A percentile compares a stretch with the other conserved stretches of the same genome.
Conservation (phyloP, 2,888 invertebrate species). For the Pilophorus perplexus region DNA sequence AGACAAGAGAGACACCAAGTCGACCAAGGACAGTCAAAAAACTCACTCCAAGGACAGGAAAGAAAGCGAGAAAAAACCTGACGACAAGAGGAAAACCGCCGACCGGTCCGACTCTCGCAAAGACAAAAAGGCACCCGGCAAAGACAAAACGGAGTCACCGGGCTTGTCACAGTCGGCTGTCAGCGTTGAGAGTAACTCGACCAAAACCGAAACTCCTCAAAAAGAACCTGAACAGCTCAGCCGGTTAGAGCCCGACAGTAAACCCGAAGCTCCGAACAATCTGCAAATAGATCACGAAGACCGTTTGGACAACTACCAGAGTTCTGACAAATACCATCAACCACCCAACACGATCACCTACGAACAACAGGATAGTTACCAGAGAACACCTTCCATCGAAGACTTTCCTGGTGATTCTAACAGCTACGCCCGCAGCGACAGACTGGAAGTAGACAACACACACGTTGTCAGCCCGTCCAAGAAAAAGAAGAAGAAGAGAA, state of each 20-base stretch:
- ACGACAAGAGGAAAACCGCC: background rate
- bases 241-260: too few relatives aligned
- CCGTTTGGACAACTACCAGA: too few relatives aligned
- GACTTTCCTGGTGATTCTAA: too few relatives aligned
- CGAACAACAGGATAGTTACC: too few relatives aligned
- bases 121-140: background rate
- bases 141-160: too few relatives aligned
- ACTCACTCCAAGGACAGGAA: background rate
- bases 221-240: background rate
- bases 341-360: too few relatives aligned
- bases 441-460: too few relatives aligned
- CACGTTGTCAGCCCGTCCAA: background rate
- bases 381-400: too few relatives aligned
- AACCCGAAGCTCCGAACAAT: too few relatives aligned
- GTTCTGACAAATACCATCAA: too few relatives aligned
- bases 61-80: background rate
- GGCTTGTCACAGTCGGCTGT: background rate
- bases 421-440: too few relatives aligned
- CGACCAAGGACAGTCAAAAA: background rate
- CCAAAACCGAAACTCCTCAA: background rate
- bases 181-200: background rate
- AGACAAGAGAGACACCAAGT: background rate
- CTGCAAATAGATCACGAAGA: too few relatives aligned
- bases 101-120: background rate
- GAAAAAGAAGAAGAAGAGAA: conserved; percentile 41